These are phyloP conservation scores for Dasypolia templi DNA, from an alignment of 2,888 invertebrate genomes.

Conservation along the genomic window DNA sequence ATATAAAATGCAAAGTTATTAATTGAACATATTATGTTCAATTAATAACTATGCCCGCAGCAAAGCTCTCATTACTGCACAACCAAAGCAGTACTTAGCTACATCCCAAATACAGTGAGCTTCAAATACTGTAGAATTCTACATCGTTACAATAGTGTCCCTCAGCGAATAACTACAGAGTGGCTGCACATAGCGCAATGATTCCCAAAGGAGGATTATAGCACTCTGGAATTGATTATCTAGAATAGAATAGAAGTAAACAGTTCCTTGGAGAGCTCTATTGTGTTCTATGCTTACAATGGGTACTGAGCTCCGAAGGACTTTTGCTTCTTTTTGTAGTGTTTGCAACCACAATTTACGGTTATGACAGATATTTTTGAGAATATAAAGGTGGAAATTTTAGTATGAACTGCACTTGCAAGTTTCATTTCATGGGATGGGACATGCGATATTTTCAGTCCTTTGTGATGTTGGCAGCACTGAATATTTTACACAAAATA, in stretches of 20 bases:
- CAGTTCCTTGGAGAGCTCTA: constrained; percentile 72
- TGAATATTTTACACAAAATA: constrained; percentile 47
- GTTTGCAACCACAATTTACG: constrained; percentile 57
- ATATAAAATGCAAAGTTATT: constrained; percentile 5
- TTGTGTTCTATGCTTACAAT: constrained; percentile 72
- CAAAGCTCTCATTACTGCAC: constrained; percentile 9
- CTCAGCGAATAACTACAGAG: constrained; percentile 59
- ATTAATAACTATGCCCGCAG: too few relatives aligned
- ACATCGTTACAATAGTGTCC: constrained; percentile 62
- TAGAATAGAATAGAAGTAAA: constrained; percentile 72
- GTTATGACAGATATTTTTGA: constrained; percentile 55
- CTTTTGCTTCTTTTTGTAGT: constrained; percentile 60
- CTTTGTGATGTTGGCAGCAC: constrained; percentile 42
- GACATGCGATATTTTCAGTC: constrained; percentile 36
- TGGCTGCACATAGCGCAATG: constrained; percentile 67
- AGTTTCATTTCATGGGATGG: constrained; percentile 42
- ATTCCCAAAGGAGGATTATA: constrained; percentile 72
- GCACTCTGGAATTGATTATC: constrained; percentile 74
- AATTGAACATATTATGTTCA: constrained; percentile 9
- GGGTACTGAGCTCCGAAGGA: constrained; percentile 72
- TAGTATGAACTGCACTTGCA: constrained; percentile 35
- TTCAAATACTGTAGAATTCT: constrained; percentile 37
- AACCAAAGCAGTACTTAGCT: constrained; percentile 13
- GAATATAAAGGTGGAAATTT: constrained; percentile 48
- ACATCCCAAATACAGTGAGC: constrained; percentile 17